These are phyloP conservation scores for Smittia sp. DNA, from an alignment of 2,888 invertebrate species.

Conservation along the genomic window DNA sequence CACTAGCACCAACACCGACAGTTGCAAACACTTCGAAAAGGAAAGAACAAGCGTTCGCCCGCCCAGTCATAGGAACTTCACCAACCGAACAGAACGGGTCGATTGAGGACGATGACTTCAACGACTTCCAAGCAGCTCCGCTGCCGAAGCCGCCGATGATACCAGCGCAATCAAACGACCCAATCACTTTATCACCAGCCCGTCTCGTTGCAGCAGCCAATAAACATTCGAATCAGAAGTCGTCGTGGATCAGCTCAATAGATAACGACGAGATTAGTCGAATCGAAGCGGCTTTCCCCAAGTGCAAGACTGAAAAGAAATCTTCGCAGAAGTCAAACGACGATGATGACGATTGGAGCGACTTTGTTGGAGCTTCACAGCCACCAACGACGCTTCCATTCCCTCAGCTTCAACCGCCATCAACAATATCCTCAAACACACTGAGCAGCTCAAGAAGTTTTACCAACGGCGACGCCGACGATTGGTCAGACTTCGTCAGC, in stretches of 20 bases:
- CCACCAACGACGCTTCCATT: background rate
- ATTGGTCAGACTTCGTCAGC: slow-evolving; percentile 58
- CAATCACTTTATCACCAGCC: slow-evolving; percentile 37
- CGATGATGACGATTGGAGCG: slow-evolving; percentile 57
- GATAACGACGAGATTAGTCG: slow-evolving; percentile 52
- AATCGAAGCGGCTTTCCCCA: slow-evolving; percentile 51
- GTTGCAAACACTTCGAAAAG: background rate
- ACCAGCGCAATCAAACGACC: slow-evolving; percentile 5
- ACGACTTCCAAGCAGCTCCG: slow-evolving; percentile 54
- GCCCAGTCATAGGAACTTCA: slow-evolving; percentile 34
- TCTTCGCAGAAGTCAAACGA: background rate
- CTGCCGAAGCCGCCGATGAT: slow-evolving; percentile 44
- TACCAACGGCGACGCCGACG: slow-evolving; percentile 44
- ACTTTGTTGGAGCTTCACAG: slow-evolving; percentile 55
- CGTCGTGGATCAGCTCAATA: slow-evolving; percentile 44
- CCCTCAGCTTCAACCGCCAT: slow-evolving; percentile 7
- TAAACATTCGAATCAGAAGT: background rate
- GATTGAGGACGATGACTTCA: slow-evolving; percentile 54
- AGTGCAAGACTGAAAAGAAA: slow-evolving; percentile 43
- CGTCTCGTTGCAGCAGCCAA: slow-evolving; percentile 1
- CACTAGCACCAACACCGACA: background rate
- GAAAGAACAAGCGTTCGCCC: background rate
- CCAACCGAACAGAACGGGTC: slow-evolving; percentile 17
- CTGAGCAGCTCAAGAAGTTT: slow-evolving; percentile 17
- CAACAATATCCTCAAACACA: slow-evolving; percentile 31